Base-by-base conservation (phyloP, 2,797 vertebrate genomes). In the Pipistrellus pipistrellus region DNA sequence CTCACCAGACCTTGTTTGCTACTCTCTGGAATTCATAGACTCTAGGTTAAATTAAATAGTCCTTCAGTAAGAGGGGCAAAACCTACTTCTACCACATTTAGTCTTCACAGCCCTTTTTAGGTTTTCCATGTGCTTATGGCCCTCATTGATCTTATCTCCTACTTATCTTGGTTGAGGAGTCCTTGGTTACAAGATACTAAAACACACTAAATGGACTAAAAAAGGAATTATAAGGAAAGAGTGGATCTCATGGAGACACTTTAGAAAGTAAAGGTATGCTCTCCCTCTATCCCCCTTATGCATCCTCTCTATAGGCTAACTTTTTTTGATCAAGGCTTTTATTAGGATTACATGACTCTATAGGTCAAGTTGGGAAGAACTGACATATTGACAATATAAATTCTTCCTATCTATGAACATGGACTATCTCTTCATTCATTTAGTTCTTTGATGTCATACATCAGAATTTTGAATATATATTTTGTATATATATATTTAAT, bases 271-370 rank as follows among this genome's bases (percentile, higher is more conserved):
- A 72, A 73, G 0, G 10, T 48, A 62, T n/a, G 88, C 32, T 81
- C 18, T 35, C 38, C 10, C 10, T 13, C n/a, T 2, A 3, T 0
- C 20, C 8, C 20, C 20, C 3, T 77, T 82, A 38, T 53, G 38
- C 80, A 73, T 78, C 72, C 64, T 83, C 21, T 83, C 38, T 53
- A 8, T 30, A 80, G 48, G 8, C 25, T 88, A 14, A n/a, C n/a
- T 86, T 89, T 57, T 90, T 73, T 90, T 90, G 30, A 48, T 8
- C 85, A 78, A 72, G 23, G n/a, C 21, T 80, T n/a, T 84, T 93
- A 11, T 73, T 73, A 72, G 20, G 27, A 73, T 53, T 55, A 53
- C 55, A 44, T 1, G 64, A 72, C n/a, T 59, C n/a, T 59, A 38
- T 41, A 69, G 23, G 57, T 83, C 18, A 59, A 88, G 27, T 38